Percentiles rank a stretch among this genome's conserved stretches.
These are phyloP conservation scores for Ophion costatus DNA, from an alignment of 2,888 invertebrate genomes.

Conservation along the genomic window DNA sequence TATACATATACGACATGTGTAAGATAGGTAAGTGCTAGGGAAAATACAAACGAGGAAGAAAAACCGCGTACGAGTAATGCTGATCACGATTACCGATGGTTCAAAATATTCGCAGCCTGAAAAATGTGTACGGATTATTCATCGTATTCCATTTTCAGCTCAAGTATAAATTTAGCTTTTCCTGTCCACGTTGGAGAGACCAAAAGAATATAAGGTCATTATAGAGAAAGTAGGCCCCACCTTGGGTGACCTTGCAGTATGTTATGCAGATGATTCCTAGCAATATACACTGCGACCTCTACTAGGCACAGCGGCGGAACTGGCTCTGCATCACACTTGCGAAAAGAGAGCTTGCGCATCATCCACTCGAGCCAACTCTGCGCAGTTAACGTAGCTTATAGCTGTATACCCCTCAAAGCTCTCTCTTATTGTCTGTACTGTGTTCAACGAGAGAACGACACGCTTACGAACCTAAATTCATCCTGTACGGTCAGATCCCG, in stretches of 20 bases:
- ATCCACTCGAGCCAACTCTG: no score
- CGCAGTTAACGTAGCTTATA: no score
- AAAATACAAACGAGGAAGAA: constrained; percentile 41
- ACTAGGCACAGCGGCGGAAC: no score
- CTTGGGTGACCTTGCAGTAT: not conserved
- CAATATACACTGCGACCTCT: no score
- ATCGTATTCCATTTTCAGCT: constrained; percentile 54
- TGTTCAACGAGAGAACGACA: no score
- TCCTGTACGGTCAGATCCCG: no score
- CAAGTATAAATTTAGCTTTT: constrained; percentile 59
- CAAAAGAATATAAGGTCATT: not conserved
- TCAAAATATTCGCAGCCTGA: constrained; percentile 52
- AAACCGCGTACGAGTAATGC: constrained; percentile 31
- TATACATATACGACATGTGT: constrained; percentile 31
- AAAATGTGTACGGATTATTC: constrained; percentile 28
- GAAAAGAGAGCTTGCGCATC: no score
- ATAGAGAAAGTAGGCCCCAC: not conserved
- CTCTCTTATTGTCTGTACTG: no score
- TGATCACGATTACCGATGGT: constrained; percentile 9
- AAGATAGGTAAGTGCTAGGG: constrained; percentile 31
- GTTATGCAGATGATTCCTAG: not conserved
- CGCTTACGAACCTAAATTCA: no score
- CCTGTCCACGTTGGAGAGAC: constrained; percentile 15
- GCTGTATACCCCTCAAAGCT: no score
- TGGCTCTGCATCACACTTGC: no score